phyloP scores from a whole-genome alignment of 2,888 invertebrate genomes.

The Ametastegia equiseti region DNA sequence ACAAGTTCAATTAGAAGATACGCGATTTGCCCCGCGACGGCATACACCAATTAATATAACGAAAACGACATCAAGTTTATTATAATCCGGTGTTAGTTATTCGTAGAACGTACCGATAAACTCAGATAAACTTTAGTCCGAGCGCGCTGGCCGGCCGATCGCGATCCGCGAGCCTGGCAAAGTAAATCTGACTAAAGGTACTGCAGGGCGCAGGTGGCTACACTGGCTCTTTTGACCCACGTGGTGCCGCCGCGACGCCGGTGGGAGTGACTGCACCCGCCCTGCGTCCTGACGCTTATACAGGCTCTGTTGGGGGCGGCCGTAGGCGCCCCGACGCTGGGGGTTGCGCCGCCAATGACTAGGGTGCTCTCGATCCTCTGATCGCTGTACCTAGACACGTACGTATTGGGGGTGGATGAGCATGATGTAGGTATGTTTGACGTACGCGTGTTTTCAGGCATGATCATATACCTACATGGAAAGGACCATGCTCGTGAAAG shows the following conservation, averaged over 20 bases:
- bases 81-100: no score
- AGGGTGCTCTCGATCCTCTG: constrained; percentile 19
- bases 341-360: constrained; percentile 49
- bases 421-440: no score
- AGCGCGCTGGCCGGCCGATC: constrained; percentile 12
- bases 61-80: no score
- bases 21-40: neutral
- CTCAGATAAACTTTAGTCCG: neutral
- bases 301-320: constrained; percentile 51
- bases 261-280: constrained; percentile 70
- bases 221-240: constrained; percentile 55
- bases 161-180: neutral
- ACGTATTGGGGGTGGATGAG: no score
- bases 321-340: constrained; percentile 43
- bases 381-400: neutral
- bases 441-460: neutral
- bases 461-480: neutral
- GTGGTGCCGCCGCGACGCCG: constrained; percentile 63
- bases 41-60: no score
- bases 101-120: neutral
- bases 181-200: constrained; percentile 43
- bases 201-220: constrained; percentile 50
- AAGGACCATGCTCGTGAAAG: neutral
- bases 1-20: no score
- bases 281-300: constrained; percentile 63